Evolutionary conservation across 2,113 vertebrate genomes (phyloP).

Genomic region (Rhynchopsitta pachyrhyncha): DNA sequence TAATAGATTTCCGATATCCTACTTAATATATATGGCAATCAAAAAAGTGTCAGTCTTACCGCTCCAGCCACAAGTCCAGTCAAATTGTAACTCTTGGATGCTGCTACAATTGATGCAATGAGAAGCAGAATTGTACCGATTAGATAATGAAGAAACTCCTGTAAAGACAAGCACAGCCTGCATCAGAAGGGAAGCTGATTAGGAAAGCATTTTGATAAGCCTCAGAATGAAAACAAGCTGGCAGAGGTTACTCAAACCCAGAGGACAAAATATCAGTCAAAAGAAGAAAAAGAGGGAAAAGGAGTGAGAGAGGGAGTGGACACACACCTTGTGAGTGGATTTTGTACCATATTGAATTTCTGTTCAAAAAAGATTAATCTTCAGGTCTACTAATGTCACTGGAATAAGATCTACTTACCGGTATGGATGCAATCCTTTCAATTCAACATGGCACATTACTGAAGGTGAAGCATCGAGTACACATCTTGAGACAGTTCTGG

Average conservation of each 20-base stretch:
- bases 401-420: not conserved
- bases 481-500: not conserved
- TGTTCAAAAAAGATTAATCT: not conserved
- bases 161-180: conserved; percentile 41
- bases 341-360: not conserved
- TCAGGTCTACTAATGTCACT: not conserved
- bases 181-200: not conserved
- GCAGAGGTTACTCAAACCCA: not conserved
- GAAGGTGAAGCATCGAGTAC: not conserved
- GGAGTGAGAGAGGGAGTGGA: not conserved
- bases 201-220: not conserved
- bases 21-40: not conserved
- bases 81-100: conserved; percentile 70
- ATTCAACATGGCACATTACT: not conserved
- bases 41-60: conserved; percentile 72
- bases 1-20: not conserved
- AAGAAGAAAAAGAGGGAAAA: not conserved
- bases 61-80: conserved; percentile 82
- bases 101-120: conserved; percentile 86
- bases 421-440: not conserved
- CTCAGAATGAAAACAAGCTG: not conserved
- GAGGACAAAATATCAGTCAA: not conserved
- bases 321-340: not conserved
- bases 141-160: conserved; percentile 94
- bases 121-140: conserved; percentile 86